Base-by-base conservation (phyloP, 1,140 invertebrate genomes). In the Drosophila ananassae region DNA sequence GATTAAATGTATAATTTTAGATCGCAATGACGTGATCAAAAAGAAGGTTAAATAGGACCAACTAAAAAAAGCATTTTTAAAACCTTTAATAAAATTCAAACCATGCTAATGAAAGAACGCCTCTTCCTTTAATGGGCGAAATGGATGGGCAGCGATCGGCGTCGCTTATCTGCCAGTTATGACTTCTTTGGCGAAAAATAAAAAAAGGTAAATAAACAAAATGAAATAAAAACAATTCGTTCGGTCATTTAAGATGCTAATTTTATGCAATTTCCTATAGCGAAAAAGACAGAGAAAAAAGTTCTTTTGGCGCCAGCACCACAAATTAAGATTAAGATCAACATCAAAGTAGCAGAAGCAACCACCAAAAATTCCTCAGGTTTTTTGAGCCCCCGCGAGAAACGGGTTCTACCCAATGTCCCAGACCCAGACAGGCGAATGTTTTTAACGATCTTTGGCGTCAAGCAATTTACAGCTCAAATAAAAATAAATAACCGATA, bases 311-410 rank as follows among this genome's bases (percentile, higher is more conserved):
- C 82, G 82, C 82, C 82, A 87, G 83, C 82, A 75, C 66, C 47
- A 89, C 78, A 78, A 87, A 87, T 89, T 89, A 82, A 87, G 78
- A 85, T 87, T 81, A 85, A 76, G 82, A 89, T 87, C 83, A 87
- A 78, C 78, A 82, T 79, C 79, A 72, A 89, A 73, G 62, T 21
- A 39, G 51, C 63, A 69, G 62, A 47, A 68, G 66, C 62, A 69
- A 41, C 41, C 62, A 41, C 41, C 66, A 56, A 71, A 59, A 78
- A 82, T 85, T 71, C 64, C 67, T 66, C 17, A 64, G 52, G 22
- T 50, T 8, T 53, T 68, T 39, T 61, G 48, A 24, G 22, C 22
- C 12, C 48, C 48, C 66, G 17, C 17, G 8, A 52, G 10, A 72
- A 84, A 84, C 77, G 72, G 59, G 82, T 73, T 72, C 22, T 48